Evolutionary conservation across 2,888 invertebrate species (phyloP).

Genomic region (Diplolepis rosae): DNA sequence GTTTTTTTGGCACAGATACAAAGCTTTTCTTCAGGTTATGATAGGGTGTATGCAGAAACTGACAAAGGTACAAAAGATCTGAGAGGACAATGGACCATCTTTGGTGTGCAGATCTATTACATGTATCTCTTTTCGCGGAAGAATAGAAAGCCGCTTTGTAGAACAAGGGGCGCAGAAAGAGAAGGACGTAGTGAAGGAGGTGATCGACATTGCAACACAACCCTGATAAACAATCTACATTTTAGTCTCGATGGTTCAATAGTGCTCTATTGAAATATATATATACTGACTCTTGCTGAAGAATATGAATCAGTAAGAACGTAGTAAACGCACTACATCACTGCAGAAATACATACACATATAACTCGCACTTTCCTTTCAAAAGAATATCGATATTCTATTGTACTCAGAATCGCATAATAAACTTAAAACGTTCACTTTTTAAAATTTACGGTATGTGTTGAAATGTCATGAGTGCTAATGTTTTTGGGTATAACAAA

Average conservation of each 20-base stretch:
- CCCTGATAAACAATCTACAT: not conserved
- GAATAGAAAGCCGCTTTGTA: not conserved
- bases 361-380: too few species aligned
- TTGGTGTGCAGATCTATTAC: not conserved
- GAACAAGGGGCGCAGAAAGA: not conserved
- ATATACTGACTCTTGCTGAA: not conserved
- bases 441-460: too few species aligned
- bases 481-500: too few species aligned
- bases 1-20: too few species aligned
- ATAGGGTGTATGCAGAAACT: too few species aligned
- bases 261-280: not conserved
- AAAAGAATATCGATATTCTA: too few species aligned
- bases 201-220: not conserved
- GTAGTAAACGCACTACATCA: not conserved
- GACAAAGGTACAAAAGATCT: not conserved
- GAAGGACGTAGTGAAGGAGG: not conserved
- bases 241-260: not conserved
- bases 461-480: too few species aligned
- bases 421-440: too few species aligned
- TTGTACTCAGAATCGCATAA: too few species aligned
- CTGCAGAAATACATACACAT: not conserved
- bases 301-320: not conserved
- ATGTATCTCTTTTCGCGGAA: not conserved
- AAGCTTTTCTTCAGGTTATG: too few species aligned
- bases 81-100: not conserved